These are phyloP conservation scores for Tortricodes alternella DNA, from an alignment of 2,888 invertebrate species.

Conservation along the genomic window DNA sequence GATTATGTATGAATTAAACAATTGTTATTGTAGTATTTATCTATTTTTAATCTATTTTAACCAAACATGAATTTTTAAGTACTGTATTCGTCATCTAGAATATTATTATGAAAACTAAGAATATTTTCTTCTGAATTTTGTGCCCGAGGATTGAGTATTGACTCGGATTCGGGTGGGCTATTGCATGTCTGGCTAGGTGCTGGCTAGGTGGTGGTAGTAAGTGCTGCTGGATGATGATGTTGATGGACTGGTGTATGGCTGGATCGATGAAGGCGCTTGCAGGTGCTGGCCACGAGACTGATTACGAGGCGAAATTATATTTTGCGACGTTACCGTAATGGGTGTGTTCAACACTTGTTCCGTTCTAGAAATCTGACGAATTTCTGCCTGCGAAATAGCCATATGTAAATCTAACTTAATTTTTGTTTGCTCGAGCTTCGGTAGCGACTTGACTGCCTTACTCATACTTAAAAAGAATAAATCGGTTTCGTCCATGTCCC, in stretches of 20 bases:
- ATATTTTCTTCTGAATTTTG: neutral
- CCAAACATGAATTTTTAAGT: neutral
- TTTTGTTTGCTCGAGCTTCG: constrained; percentile 40
- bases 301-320: neutral
- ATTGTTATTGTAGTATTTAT: neutral
- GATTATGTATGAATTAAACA: neutral
- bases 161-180: neutral
- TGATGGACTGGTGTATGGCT: neutral
- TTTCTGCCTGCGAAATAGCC: constrained; percentile 39
- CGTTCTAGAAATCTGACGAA: constrained; percentile 32
- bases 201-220: neutral
- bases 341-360: constrained; percentile 31
- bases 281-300: neutral
- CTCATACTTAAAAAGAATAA: constrained; percentile 43
- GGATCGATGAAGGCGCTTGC: neutral
- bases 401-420: constrained; percentile 41
- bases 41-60: neutral
- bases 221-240: neutral
- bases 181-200: too few relatives aligned
- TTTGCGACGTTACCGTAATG: constrained; percentile 1
- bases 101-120: neutral
- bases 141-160: neutral
- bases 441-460: constrained; percentile 38
- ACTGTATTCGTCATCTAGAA: neutral
- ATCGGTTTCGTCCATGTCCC: constrained; percentile 40